Evolutionary conservation across 2,888 invertebrate genomes (phyloP), one percentile per base, ranked within the genome.

Genomic region (Emmelina monodactyla): DNA sequence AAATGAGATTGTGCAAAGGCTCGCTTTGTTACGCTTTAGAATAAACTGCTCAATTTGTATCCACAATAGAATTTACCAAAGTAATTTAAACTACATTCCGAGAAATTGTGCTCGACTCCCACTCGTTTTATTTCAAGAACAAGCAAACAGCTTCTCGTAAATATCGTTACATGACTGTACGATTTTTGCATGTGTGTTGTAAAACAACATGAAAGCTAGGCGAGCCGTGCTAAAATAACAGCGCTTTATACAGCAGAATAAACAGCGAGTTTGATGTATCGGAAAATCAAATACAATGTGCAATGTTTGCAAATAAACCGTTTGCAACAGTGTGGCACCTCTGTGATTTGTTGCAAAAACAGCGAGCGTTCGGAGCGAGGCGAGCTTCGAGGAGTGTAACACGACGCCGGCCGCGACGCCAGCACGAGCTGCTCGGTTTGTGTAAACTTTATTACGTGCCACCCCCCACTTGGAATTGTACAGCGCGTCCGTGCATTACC

Each of bases 21-120:
- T 58, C 61, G 63, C 58, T 60, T 62, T 61, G 64, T 62, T 64
- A 61, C 60, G 54, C 58, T 62, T 55, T 62, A 60, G 61, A n/a
- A n/a, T n/a, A n/a, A n/a, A n/a, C 63, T 63, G 67, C 65, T 70
- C 69, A 68, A 75, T 75, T 73, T 68, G n/a, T n/a, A n/a, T n/a
- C n/a, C n/a, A n/a, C n/a, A n/a, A n/a, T n/a, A n/a, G n/a, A n/a
- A n/a, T n/a, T n/a, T n/a, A n/a, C n/a, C n/a, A n/a, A n/a, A n/a
- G n/a, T n/a, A n/a, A n/a, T n/a, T n/a, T n/a, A n/a, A n/a, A n/a
- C n/a, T n/a, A n/a, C n/a, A n/a, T n/a, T n/a, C n/a, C n/a, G n/a
- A n/a, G n/a, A n/a, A n/a, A n/a, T n/a, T n/a, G n/a, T n/a, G n/a
- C n/a, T n/a, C n/a, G n/a, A n/a, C n/a, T n/a, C n/a, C n/a, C n/a